phyloP scores from a whole-genome alignment of 2,888 invertebrate species.

The Mesorhabditis belari region DNA sequence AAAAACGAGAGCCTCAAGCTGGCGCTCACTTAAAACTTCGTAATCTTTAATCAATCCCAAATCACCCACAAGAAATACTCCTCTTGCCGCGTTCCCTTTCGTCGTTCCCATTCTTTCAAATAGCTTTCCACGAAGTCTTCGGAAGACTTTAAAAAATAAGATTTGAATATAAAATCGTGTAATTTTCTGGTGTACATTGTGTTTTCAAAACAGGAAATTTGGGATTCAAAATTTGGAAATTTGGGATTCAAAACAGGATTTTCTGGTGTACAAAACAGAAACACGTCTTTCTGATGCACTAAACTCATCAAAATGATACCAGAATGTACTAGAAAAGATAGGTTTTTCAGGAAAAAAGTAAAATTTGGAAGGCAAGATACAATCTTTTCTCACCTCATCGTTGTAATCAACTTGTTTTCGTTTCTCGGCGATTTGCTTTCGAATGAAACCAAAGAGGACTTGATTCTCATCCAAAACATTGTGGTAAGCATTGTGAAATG shows the following conservation, averaged over 20 bases:
- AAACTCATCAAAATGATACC: too few species aligned
- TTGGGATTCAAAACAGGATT: too few species aligned
- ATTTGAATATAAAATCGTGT: too few species aligned
- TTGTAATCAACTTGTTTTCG: background rate
- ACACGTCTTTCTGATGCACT: too few species aligned
- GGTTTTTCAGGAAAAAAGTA: too few species aligned
- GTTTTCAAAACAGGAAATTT: too few species aligned
- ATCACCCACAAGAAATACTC: conserved; percentile 4
- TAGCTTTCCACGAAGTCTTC: conserved; percentile 14
- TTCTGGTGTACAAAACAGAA: too few species aligned
- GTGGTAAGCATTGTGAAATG: background rate
- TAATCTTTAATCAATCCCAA: background rate
- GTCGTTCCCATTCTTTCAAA: conserved; percentile 14
- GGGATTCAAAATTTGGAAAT: too few species aligned
- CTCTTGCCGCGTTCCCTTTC: conserved; percentile 8
- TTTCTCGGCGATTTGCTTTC: background rate
- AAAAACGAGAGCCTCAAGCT: background rate
- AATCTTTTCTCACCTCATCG: background rate
- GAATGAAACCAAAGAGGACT: background rate
- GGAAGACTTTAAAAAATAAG: too few species aligned
- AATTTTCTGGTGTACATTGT: too few species aligned
- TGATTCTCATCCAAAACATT: background rate
- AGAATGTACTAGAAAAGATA: too few species aligned
- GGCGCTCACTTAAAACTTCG: background rate
- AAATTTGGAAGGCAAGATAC: background rate